phyloP scores from a whole-genome alignment of 2,888 invertebrate genomes.

The Athalia cordata region DNA sequence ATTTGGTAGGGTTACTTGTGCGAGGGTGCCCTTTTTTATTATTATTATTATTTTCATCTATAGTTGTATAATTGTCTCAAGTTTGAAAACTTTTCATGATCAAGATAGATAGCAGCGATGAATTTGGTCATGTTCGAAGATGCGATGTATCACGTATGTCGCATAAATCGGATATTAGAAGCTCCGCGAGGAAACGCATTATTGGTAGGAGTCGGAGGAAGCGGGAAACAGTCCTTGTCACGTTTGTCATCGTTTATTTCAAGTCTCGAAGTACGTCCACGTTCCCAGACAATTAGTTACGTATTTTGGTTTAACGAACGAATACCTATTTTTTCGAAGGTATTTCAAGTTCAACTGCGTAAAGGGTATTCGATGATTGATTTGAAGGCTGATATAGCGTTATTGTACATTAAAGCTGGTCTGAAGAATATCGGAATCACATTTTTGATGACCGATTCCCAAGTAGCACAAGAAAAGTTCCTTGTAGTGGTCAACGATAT shows the following conservation, averaged over 20 bases:
- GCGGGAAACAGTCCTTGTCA: constrained; percentile 94
- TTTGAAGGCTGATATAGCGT: constrained; percentile 83
- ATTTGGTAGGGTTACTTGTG: constrained; percentile 76
- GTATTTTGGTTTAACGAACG: not conserved
- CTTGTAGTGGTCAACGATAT: constrained; percentile 95
- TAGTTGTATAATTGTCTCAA: not conserved
- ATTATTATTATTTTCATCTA: not conserved
- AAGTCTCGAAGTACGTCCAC: constrained; percentile 79
- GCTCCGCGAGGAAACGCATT: constrained; percentile 94
- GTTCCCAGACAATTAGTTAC: not conserved
- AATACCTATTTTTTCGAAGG: constrained; percentile 66
- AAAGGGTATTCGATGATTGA: constrained; percentile 91
- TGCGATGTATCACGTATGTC: constrained; percentile 93
- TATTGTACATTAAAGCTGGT: constrained; percentile 90
- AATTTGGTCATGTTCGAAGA: constrained; percentile 96
- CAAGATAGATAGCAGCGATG: constrained; percentile 83
- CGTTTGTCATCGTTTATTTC: constrained; percentile 93
- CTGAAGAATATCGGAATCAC: constrained; percentile 89
- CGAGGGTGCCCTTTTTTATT: not conserved
- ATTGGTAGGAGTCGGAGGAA: constrained; percentile 95
- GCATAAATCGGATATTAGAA: constrained; percentile 94
- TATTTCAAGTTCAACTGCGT: constrained; percentile 93
- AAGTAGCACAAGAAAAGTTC: constrained; percentile 93
- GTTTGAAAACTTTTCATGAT: not conserved
- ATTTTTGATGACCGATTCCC: constrained; percentile 95